Evolutionary conservation across 2,888 invertebrate species (phyloP), one percentile per base, ranked within the genome.

Genomic region (Hedya salicella): DNA sequence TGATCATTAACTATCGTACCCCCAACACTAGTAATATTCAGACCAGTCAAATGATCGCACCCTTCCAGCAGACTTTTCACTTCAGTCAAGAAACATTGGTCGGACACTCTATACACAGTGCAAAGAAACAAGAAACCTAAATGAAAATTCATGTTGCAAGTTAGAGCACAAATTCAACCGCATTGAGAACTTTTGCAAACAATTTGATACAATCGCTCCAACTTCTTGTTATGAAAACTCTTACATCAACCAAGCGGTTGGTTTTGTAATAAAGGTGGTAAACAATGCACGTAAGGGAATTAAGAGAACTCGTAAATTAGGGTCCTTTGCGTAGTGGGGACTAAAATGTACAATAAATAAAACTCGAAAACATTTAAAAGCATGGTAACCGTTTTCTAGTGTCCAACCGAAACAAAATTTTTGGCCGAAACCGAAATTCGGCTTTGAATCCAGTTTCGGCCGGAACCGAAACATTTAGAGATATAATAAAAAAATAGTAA

Each of bases 1-100:
- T 92, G 91, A 48, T 92, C 91, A 62, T 91, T 87, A 4, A 92
- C 83, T 19, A 91, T 85, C 0, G 91, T 92, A 0, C 91, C 92
- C 1, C 90, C 91, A 0, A 86, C 78, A 54, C 82, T 88, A 0
- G 89, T 91, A 16, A 92, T 70, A 68, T 90, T 90, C n/a, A 92
- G 69, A 0, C 91, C 92, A 11, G 71, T 73, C 48, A 92, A 71
- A 3, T 82, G 78, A 36, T 88, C 88, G 70, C 92, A 92, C 2
- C 91, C 91, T 69, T 91, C 88, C 13, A 90, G 60, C n/a, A 91
- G 75, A 70, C 77, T 86, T 62, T 88, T 91, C 3, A 87, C 81
- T 69, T 88, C 89, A 11, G 82, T 78, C 66, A 82, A 75, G 5
- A 79, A 73, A 73, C 89, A 90, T 71, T 83, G 86, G 11, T 74